phyloP scores from a whole-genome alignment of 2,113 vertebrate genomes.

The Leptobrachium leishanense region DNA sequence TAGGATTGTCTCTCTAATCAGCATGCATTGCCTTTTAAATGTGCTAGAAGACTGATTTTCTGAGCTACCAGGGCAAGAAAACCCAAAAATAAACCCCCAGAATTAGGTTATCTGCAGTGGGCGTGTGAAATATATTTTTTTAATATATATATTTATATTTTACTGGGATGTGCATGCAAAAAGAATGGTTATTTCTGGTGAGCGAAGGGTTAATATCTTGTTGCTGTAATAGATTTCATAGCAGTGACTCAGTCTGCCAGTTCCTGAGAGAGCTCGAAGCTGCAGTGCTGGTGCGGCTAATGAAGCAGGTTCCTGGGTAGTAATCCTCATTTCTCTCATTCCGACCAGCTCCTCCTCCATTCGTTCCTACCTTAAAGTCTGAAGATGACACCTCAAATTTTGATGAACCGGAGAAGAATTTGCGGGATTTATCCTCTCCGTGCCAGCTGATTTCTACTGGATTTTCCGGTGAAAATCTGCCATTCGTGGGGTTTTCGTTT shows the following conservation, averaged over 20 bases:
- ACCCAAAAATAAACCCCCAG: no score
- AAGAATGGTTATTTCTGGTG: constrained; percentile 55
- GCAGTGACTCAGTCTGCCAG: constrained; percentile 78
- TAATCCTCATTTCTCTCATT: constrained; percentile 67
- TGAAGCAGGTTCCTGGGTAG: constrained; percentile 68
- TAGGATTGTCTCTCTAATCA: background rate
- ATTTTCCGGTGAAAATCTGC: constrained; percentile 80
- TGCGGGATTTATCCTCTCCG: constrained; percentile 79
- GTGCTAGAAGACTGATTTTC: background rate
- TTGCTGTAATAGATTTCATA: constrained; percentile 76
- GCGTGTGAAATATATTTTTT: constrained; percentile 17
- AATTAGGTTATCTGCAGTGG: constrained; percentile 1
- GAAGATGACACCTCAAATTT: constrained; percentile 92
- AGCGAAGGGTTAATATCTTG: constrained; percentile 75
- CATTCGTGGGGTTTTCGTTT: constrained; percentile 86
- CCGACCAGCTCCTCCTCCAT: constrained; percentile 86
- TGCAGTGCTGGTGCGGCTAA: constrained; percentile 74
- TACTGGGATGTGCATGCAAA: background rate
- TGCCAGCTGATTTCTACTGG: constrained; percentile 80
- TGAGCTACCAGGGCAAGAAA: no score
- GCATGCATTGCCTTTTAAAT: constrained; percentile 12
- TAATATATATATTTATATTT: background rate
- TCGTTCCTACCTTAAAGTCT: constrained; percentile 84
- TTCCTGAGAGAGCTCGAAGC: constrained; percentile 81
- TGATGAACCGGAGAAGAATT: constrained; percentile 88